phyloP scores from a whole-genome alignment of 1,140 invertebrate species.

The Papilio polytes region DNA sequence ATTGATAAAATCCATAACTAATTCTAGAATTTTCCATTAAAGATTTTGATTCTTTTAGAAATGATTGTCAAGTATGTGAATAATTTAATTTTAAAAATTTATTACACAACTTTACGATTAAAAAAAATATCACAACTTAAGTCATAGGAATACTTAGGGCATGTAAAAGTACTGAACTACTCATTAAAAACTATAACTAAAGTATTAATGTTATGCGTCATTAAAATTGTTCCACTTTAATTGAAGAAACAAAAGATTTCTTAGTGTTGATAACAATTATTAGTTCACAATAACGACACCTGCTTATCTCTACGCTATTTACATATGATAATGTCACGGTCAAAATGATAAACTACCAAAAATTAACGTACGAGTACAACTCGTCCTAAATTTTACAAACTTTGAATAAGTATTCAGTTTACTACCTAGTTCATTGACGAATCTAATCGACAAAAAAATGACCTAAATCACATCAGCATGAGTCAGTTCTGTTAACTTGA shows the following conservation, averaged over 20 bases:
- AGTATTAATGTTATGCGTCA: background rate
- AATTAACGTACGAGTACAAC: background rate
- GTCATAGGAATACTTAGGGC: too few relatives aligned
- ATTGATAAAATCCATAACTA: too few relatives aligned
- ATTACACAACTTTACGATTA: too few relatives aligned
- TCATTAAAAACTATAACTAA: background rate
- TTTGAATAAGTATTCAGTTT: background rate
- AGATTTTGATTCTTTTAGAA: too few relatives aligned
- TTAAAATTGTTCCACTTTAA: background rate
- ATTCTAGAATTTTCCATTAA: too few relatives aligned
- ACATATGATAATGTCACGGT: constrained; percentile 31
- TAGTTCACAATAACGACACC: constrained; percentile 26
- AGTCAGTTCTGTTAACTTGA: background rate
- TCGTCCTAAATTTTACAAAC: background rate
- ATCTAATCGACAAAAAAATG: constrained; percentile 4
- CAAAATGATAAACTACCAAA: constrained; percentile 28
- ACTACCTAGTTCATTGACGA: background rate
- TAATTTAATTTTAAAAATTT: too few relatives aligned
- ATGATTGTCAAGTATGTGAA: too few relatives aligned
- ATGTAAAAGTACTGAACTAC: too few relatives aligned
- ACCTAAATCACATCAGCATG: constrained; percentile 6
- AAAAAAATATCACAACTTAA: too few relatives aligned
- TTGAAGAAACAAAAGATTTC: background rate
- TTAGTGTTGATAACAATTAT: constrained; percentile 7
- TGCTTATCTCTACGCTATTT: constrained; percentile 18